Base-by-base conservation (phyloP, 2,888 invertebrate genomes). In the Proisotoma minuta region DNA sequence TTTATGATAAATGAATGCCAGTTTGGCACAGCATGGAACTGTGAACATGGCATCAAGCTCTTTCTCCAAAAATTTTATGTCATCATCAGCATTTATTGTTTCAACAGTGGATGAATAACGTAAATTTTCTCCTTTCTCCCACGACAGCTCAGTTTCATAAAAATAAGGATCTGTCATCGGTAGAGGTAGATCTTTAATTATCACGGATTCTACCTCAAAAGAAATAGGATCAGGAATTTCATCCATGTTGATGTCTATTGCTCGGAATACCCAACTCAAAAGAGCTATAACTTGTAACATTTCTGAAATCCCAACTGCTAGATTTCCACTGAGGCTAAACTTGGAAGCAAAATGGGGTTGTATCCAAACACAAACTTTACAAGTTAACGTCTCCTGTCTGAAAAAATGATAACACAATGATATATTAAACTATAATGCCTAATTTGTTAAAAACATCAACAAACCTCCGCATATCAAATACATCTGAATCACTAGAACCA, bases 311-410 rank as follows among this genome's bases (percentile, higher is more conserved):
- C 52, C 52, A 18, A 26, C 8, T 15, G 12, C 8, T n/a, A 52
- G 4, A 20, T 3, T n/a, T 10, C 52, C 52, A n/a, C 10, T 20
- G 5, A 27, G 18, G 4, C 52, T 26, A n/a, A 27, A 28, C 8
- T 52, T 26, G 4, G 26, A 3, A 15, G 52, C 52, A 26, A 27
- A 52, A 20, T 52, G 4, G 26, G 52, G 52, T 18, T 52, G 52
- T 4, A 52, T 18, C 52, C 52, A 52, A 15, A 52, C 28, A 28
- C 52, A 52, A n/a, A 52, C n/a, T 27, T 26, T 52, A 20, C 52
- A 52, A 26, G 28, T 10, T 4, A 52, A 28, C n/a, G 52, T 26
- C 4, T 52, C 52, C 22, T 28, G 24, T 27, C 52, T 52, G 52
- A 15, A 34, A 34, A 34, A 10, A 34, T 10, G 8, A 10, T 8